Evolutionary conservation across 1,140 invertebrate genomes (phyloP).

Genomic region (Heliconius melpomene): DNA sequence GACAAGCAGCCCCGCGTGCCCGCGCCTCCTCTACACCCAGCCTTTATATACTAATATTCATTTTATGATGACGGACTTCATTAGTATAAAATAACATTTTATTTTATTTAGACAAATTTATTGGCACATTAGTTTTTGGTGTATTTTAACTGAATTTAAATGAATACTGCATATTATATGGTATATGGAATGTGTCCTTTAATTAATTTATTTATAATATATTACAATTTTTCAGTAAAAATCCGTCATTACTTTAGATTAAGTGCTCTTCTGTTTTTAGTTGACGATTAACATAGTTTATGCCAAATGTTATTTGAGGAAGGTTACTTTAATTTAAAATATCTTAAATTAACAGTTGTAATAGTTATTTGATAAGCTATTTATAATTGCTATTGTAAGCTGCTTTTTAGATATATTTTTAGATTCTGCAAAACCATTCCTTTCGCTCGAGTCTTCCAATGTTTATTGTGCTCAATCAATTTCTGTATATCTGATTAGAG

Average conservation of each 20-base stretch:
- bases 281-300: neutral
- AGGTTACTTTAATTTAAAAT: neutral
- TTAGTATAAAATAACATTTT: neutral
- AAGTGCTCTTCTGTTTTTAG: neutral
- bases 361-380: conserved; percentile 33
- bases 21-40: conserved; percentile 68
- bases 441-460: conserved; percentile 56
- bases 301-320: neutral
- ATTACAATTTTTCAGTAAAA: neutral
- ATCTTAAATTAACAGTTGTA: conserved; percentile 11
- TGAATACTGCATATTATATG: neutral
- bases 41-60: conserved; percentile 66
- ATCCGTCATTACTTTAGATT: neutral
- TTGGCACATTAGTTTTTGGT: neutral
- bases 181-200: neutral
- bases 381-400: conserved; percentile 29
- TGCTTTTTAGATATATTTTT: conserved; percentile 39
- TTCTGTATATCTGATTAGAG: conserved; percentile 27
- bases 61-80: neutral
- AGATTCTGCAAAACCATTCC: conserved; percentile 48
- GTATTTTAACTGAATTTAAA: neutral
- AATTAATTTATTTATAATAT: neutral
- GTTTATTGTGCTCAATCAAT: conserved; percentile 48
- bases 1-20: conserved; percentile 69
- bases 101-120: neutral